Evolutionary conservation across 2,113 vertebrate species (phyloP).

Genomic region (Limnothrissa miodon): DNA sequence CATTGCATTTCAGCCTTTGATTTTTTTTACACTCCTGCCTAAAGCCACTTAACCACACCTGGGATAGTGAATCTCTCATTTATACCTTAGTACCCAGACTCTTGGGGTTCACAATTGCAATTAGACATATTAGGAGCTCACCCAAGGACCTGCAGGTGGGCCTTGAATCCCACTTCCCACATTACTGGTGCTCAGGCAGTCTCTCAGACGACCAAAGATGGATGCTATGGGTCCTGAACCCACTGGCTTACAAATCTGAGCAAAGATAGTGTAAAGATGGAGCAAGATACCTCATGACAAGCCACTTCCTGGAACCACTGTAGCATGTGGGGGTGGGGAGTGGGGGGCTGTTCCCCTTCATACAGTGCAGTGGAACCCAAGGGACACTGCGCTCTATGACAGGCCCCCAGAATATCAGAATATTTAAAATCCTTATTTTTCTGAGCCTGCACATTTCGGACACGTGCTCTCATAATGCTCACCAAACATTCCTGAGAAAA

Average conservation of each 20-base stretch:
- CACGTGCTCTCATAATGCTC: too few relatives aligned
- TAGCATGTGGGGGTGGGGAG: too few relatives aligned
- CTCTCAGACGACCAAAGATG: background rate
- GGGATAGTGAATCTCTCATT: background rate
- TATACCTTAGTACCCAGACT: background rate
- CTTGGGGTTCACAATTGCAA: background rate
- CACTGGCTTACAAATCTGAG: background rate
- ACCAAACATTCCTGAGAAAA: too few relatives aligned
- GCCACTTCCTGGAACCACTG: too few relatives aligned
- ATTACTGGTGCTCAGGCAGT: conserved; percentile 1
- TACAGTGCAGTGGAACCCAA: too few relatives aligned
- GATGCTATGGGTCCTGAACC: background rate
- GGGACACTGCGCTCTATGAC: too few relatives aligned
- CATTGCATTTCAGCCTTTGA: background rate
- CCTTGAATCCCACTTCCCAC: background rate
- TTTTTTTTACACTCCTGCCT: background rate
- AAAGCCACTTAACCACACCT: background rate
- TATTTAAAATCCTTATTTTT: too few relatives aligned
- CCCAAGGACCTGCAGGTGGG: background rate
- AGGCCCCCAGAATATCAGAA: too few relatives aligned
- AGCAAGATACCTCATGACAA: too few relatives aligned
- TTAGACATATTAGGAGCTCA: background rate
- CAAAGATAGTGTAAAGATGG: too few relatives aligned
- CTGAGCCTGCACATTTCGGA: too few relatives aligned
- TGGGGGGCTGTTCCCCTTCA: too few relatives aligned